Conservation (phyloP, 2,113 vertebrate species). For the Mus spicilegus region DNA sequence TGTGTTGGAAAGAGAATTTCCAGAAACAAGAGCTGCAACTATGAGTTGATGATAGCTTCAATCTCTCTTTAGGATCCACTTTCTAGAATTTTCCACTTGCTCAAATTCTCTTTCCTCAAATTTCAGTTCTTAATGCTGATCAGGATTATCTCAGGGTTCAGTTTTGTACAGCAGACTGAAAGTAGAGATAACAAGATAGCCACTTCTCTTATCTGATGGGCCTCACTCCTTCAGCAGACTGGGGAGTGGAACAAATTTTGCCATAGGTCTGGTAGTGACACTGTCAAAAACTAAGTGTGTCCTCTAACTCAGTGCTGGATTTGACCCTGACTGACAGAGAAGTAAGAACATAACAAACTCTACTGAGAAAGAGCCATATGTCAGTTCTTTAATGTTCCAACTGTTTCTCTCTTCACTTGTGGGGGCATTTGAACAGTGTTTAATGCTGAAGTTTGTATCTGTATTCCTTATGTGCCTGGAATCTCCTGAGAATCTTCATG, state of each 20-base stretch:
- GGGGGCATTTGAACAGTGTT: neutral
- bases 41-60: neutral
- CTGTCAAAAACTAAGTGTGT: neutral
- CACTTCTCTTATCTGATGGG: conserved; percentile 74
- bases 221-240: conserved; percentile 22
- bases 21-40: neutral
- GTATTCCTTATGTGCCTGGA: neutral
- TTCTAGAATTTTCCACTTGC: conserved; percentile 77
- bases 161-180: conserved; percentile 63
- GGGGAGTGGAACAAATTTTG: conserved; percentile 30
- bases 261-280: conserved; percentile 10
- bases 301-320: neutral
- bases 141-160: conserved; percentile 58
- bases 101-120: conserved; percentile 71
- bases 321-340: neutral
- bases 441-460: neutral
- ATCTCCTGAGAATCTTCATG: neutral
- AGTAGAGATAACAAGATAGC: conserved; percentile 76
- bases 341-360: neutral
- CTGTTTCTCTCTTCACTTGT: neutral
- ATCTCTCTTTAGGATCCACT: conserved; percentile 29
- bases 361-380: neutral
- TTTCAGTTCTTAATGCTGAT: conserved; percentile 66
- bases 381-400: neutral
- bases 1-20: conserved; percentile 5